phyloP scores from a whole-genome alignment of 2,888 invertebrate genomes.

The Melinaea marsaeus region DNA sequence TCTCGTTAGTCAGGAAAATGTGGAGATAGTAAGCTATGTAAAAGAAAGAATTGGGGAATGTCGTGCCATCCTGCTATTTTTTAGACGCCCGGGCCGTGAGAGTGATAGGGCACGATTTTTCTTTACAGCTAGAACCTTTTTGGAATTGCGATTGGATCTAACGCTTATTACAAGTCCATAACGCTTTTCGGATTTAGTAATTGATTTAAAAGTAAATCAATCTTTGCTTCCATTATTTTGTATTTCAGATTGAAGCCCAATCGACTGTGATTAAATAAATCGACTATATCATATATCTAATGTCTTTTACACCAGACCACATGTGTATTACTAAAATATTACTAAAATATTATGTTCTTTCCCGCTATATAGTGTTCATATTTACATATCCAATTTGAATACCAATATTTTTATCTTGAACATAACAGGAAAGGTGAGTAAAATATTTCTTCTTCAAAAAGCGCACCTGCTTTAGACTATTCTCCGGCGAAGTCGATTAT shows the following conservation, averaged over 20 bases:
- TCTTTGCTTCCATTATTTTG: no score
- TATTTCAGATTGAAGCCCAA: neutral
- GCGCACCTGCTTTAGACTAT: conserved; percentile 21
- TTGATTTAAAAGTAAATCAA: neutral
- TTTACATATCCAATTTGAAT: conserved; percentile 4
- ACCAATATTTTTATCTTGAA: conserved; percentile 6
- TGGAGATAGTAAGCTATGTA: conserved; percentile 33
- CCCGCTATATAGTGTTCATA: neutral
- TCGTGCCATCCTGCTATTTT: conserved; percentile 16
- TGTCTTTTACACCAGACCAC: no score
- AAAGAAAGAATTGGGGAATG: conserved; percentile 19
- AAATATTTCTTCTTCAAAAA: conserved; percentile 16
- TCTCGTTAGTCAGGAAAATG: conserved; percentile 38
- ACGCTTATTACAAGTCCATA: conserved; percentile 5
- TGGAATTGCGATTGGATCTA: conserved; percentile 9
- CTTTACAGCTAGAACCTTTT: conserved; percentile 16
- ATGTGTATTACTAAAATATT: no score
- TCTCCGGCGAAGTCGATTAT: conserved; percentile 13
- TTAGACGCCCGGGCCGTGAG: conserved; percentile 8
- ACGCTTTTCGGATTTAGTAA: neutral
- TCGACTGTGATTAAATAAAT: no score
- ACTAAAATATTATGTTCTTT: no score
- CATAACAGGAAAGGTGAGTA: conserved; percentile 8
- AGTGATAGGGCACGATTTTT: conserved; percentile 23
- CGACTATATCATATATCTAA: no score